These are phyloP conservation scores for Phalacrocorax pelagicus DNA, from an alignment of 2,113 vertebrate genomes.

Conservation along the genomic window DNA sequence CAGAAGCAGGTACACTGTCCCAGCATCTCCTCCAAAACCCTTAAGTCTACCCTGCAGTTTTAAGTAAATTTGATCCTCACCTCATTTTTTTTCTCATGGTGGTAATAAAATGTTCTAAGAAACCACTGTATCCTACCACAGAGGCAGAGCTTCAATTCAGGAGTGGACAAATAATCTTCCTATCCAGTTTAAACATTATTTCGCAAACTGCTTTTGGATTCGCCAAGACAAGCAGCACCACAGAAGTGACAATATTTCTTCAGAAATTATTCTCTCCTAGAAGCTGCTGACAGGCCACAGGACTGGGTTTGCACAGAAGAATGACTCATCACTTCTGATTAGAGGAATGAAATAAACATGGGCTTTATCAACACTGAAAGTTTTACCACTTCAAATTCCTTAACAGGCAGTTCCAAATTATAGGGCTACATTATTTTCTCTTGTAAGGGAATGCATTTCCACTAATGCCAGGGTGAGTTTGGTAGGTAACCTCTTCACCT, in stretches of 20 bases:
- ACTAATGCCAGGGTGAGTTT: not conserved
- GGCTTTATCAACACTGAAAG: not conserved
- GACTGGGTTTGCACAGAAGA: not conserved
- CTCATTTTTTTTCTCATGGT: not conserved
- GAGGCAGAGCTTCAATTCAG: not conserved
- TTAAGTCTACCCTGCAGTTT: not conserved
- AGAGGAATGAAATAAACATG: not conserved
- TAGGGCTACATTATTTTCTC: not conserved
- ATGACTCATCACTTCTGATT: not conserved
- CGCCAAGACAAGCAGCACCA: fast-evolving
- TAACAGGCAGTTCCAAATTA: not conserved
- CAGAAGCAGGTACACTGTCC: not conserved
- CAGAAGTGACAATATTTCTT: not conserved
- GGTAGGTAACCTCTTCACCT: not conserved
- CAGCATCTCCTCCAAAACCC: not conserved
- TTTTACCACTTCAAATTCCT: not conserved
- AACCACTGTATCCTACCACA: not conserved
- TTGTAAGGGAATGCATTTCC: not conserved
- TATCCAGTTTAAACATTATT: not conserved
- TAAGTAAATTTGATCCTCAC: not conserved
- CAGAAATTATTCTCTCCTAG: not conserved
- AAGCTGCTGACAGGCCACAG: not conserved
- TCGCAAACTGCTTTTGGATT: not conserved
- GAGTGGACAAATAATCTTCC: not conserved
- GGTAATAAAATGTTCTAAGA: not conserved